phyloP scores from a whole-genome alignment of 64 coral and sea anemone species.

The Cladopsammia gracilis region DNA sequence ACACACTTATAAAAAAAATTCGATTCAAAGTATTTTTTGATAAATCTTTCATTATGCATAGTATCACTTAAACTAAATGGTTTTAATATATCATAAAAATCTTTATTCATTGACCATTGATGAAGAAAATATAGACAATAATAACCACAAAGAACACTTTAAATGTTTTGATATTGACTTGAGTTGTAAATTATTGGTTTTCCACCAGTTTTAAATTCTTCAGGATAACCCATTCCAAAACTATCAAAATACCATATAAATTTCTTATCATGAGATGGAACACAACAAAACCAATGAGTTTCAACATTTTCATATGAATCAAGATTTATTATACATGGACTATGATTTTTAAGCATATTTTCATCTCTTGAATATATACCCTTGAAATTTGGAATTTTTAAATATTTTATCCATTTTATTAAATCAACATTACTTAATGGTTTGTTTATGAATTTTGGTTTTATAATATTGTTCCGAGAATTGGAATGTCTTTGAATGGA shows the following conservation, averaged over 20 bases:
- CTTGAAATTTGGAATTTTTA: too few relatives aligned
- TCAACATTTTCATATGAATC: not conserved
- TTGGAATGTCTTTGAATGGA: too few relatives aligned
- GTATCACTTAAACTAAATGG: not conserved
- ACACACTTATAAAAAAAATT: too few relatives aligned
- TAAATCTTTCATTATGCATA: too few relatives aligned
- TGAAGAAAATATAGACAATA: not conserved
- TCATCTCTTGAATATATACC: not conserved
- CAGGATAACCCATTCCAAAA: not conserved
- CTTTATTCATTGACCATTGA: not conserved
- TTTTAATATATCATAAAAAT: not conserved
- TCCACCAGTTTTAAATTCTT: not conserved
- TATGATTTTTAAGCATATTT: not conserved
- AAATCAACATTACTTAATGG: not conserved
- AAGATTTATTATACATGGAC: not conserved
- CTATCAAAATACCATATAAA: not conserved
- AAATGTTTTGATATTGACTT: not conserved
- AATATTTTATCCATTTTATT: not conserved
- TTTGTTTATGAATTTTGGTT: too few relatives aligned
- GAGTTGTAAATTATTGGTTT: not conserved
- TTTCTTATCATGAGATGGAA: not conserved
- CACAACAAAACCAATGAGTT: not conserved
- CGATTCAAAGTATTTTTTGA: too few relatives aligned
- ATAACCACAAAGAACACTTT: not conserved
- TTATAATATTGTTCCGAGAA: too few relatives aligned